Conservation (phyloP, 2,113 vertebrate genomes). For the Bubo bubo region DNA sequence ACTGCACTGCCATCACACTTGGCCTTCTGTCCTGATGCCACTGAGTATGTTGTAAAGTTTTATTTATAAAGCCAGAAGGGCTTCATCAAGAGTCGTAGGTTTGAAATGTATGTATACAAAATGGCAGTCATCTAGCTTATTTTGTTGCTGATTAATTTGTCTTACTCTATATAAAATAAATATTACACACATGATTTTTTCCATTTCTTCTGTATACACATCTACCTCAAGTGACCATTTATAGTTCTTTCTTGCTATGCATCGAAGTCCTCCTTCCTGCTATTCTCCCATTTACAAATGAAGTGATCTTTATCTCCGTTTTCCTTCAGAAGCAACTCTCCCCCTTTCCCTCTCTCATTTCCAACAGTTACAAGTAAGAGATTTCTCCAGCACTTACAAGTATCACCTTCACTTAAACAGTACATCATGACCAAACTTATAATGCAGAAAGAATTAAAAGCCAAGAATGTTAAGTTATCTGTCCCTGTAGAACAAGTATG, state of each 20-base stretch:
- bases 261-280: background rate
- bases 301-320: background rate
- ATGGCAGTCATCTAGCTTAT: background rate
- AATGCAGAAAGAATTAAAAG: background rate
- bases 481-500: background rate
- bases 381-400: background rate
- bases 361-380: background rate
- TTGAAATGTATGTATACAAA: background rate
- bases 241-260: background rate
- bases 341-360: background rate
- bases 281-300: background rate
- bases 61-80: background rate
- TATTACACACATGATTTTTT: background rate
- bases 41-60: background rate
- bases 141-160: constrained; percentile 8
- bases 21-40: background rate
- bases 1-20: background rate
- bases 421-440: background rate
- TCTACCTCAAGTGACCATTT: background rate
- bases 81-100: background rate
- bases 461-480: background rate
- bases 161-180: background rate
- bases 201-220: background rate
- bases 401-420: background rate
- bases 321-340: background rate